Base-by-base conservation (phyloP, 2,797 vertebrate species). In the Potorous gilbertii region DNA sequence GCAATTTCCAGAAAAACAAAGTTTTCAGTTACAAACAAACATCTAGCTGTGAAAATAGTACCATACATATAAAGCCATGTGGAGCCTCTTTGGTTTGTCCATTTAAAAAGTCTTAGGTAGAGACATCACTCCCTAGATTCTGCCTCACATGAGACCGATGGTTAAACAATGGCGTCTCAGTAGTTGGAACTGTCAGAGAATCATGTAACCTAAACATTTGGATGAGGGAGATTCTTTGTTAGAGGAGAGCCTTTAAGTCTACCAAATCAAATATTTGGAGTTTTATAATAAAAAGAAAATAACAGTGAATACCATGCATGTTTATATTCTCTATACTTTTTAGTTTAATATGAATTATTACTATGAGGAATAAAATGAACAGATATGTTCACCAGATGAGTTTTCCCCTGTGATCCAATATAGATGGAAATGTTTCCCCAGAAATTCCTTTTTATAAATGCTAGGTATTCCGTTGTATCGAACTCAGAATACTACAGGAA, bases 11-110 rank as follows among this genome's bases (percentile, higher is more conserved):
- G 94, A 95, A 87, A 56, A 95, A 56, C 57, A 90, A 90, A 59
- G 27, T 92, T 92, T 92, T 55, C n/a, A 74, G 21, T 34, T 46
- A 55, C 54, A 81, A 94, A 94, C 87, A 92, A 29, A 92, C 81
- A 14, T 91, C 57, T 94, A 74, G 56, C 91, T 94, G 90, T 91
- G 96, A 95, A 40, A 9, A 40, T 92, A 92, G 95, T 66, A 92
- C 55, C 34, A 54, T 95, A 90, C 90, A 90, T 94, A 57, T 95
- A 56, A 92, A 91, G 66, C 91, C 93, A 21, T 34, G 55, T 94
- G 46, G 94, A 91, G 2, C 81, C 92, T 90, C 28, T 31, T 93
- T 81, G 87, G 89, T 54, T 6, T 14, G 8, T 81, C 95, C 95
- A 59, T 66, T 96, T 46, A 96, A 56, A 96, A 97, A 95, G 90